Conservation (phyloP, 2,113 vertebrate genomes). For the Plotosus lineatus region DNA sequence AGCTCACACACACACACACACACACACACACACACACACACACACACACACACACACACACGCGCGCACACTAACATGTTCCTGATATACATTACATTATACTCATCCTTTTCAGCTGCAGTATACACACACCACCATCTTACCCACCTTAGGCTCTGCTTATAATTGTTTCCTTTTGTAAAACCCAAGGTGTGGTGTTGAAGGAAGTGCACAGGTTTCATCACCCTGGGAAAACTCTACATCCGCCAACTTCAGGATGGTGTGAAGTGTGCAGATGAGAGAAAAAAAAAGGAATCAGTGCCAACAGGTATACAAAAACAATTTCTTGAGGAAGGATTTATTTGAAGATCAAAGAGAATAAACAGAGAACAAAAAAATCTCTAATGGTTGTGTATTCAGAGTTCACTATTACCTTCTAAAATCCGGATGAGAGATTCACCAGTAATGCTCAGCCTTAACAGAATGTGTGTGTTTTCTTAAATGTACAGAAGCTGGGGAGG, state of each 20-base stretch:
- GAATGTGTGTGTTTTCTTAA: not conserved
- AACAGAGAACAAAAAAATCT: not conserved
- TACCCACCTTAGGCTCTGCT: constrained; percentile 3
- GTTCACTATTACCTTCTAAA: not conserved
- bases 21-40: constrained; percentile 9
- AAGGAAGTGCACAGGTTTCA: not conserved
- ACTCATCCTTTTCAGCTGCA: constrained; percentile 15
- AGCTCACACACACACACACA: constrained; percentile 34
- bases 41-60: constrained; percentile 23
- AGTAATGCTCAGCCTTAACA: not conserved
- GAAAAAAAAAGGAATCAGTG: not conserved
- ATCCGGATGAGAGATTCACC: not conserved
- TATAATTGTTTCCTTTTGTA: constrained; percentile 12
- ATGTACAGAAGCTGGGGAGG: not conserved
- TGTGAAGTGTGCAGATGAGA: not conserved
- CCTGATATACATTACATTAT: constrained; percentile 29
- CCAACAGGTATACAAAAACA: not conserved
- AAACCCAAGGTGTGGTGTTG: not conserved
- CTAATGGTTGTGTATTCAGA: not conserved
- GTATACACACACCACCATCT: constrained; percentile 25
- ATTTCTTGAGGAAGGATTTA: not conserved
- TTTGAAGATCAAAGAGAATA: not conserved
- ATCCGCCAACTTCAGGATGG: not conserved
- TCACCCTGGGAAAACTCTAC: not conserved
- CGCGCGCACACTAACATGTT: constrained; percentile 23